Conservation (phyloP, 1,140 invertebrate species). For the Caenorhabditis latens region DNA sequence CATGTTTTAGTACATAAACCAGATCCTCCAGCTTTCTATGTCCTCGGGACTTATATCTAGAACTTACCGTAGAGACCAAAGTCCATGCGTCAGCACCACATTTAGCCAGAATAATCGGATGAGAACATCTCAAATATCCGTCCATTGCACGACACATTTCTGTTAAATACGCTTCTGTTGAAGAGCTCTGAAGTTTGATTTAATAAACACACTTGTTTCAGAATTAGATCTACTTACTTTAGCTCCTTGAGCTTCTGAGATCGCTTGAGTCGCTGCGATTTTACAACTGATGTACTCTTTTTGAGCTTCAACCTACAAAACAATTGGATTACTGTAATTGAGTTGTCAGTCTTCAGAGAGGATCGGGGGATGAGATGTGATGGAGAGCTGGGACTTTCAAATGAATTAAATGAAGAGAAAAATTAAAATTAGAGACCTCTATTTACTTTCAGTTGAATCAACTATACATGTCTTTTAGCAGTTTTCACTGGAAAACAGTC, state of each 20-base stretch:
- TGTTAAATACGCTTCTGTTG: constrained; percentile 64
- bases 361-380: too few relatives aligned
- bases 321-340: not conserved
- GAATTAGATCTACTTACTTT: constrained; percentile 39
- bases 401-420: too few relatives aligned
- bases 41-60: too few relatives aligned
- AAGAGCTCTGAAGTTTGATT: constrained; percentile 29
- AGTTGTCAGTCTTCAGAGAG: not conserved
- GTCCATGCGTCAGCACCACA: constrained; percentile 67
- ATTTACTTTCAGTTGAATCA: too few relatives aligned
- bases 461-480: too few relatives aligned
- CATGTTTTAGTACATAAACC: too few relatives aligned
- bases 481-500: too few relatives aligned
- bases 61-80: constrained; percentile 63
- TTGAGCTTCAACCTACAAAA: constrained; percentile 62
- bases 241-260: constrained; percentile 62
- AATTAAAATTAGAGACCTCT: too few relatives aligned
- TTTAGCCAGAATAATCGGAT: constrained; percentile 64
- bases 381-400: too few relatives aligned
- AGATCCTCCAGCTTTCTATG: too few relatives aligned
- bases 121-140: constrained; percentile 68
- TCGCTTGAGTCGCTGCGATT: constrained; percentile 65
- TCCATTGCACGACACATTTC: constrained; percentile 67
- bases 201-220: not conserved
- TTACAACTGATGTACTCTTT: constrained; percentile 68